These are phyloP conservation scores for Apoderus coryli DNA, from an alignment of 2,888 invertebrate genomes.

Conservation along the genomic window DNA sequence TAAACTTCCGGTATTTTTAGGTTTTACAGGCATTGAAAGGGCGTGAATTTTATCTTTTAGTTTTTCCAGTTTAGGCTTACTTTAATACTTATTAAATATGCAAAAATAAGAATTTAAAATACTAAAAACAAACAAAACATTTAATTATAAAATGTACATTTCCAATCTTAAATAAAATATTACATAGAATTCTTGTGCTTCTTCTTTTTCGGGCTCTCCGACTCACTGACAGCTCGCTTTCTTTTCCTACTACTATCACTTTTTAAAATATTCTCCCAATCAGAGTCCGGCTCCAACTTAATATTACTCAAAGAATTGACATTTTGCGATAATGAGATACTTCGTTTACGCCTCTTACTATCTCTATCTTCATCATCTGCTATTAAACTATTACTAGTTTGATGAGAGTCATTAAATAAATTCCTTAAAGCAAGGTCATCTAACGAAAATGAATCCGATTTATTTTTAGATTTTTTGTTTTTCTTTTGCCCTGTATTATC, in stretches of 20 bases:
- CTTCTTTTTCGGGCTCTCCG: constrained; percentile 1
- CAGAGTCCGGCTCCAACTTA: not conserved
- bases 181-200: too few relatives aligned
- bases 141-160: too few relatives aligned
- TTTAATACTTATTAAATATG: too few relatives aligned
- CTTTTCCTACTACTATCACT: not conserved
- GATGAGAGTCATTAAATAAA: not conserved
- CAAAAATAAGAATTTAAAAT: too few relatives aligned
- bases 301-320: not conserved
- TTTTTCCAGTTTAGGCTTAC: too few relatives aligned
- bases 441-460: not conserved
- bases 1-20: too few relatives aligned
- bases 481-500: too few relatives aligned
- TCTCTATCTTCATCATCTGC: constrained; percentile 1
- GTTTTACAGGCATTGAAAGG: too few relatives aligned
- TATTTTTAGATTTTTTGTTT: constrained; percentile 1
- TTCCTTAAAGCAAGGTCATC: not conserved
- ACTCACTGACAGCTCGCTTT: not conserved
- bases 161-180: too few relatives aligned
- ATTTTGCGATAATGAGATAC: not conserved
- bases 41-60: too few relatives aligned
- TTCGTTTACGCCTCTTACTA: too few relatives aligned
- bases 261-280: not conserved
- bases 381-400: not conserved
- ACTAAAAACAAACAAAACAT: too few relatives aligned